phyloP scores from a whole-genome alignment of 2,113 vertebrate genomes.

The Myodes glareolus region DNA sequence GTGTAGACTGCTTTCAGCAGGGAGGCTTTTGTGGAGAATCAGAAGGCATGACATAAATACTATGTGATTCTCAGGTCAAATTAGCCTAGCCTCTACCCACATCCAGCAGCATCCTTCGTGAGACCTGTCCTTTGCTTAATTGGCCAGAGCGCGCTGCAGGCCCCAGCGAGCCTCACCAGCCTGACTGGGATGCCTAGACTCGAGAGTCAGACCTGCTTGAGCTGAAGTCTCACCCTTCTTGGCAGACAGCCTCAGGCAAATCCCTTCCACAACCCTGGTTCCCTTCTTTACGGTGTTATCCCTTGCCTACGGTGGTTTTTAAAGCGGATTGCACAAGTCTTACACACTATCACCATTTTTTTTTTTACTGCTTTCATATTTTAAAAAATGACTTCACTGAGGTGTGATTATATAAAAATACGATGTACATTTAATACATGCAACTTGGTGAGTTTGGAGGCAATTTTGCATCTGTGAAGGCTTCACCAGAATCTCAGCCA shows the following conservation, averaged over 20 bases:
- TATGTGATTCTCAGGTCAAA: neutral
- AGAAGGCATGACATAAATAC: neutral
- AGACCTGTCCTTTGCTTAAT: neutral
- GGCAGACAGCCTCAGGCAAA: neutral
- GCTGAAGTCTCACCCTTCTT: neutral
- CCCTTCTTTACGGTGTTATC: neutral
- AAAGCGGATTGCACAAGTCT: neutral
- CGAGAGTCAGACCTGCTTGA: neutral
- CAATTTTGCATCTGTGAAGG: neutral
- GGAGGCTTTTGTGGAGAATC: neutral
- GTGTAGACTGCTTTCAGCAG: neutral
- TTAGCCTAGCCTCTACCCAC: neutral
- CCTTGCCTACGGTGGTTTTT: neutral
- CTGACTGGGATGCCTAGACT: rapidly evolving
- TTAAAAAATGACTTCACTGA: neutral
- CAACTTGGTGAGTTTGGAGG: neutral
- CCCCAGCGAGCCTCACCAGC: neutral
- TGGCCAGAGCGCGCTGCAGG: neutral
- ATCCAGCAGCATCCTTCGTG: neutral
- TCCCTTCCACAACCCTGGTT: neutral
- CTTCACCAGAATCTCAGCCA: neutral
- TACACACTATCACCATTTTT: neutral
- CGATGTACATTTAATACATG: neutral
- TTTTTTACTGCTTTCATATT: neutral
- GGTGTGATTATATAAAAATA: neutral